Evolutionary conservation across 1,140 invertebrate genomes (phyloP).

Genomic region (Triops longicaudatus): DNA sequence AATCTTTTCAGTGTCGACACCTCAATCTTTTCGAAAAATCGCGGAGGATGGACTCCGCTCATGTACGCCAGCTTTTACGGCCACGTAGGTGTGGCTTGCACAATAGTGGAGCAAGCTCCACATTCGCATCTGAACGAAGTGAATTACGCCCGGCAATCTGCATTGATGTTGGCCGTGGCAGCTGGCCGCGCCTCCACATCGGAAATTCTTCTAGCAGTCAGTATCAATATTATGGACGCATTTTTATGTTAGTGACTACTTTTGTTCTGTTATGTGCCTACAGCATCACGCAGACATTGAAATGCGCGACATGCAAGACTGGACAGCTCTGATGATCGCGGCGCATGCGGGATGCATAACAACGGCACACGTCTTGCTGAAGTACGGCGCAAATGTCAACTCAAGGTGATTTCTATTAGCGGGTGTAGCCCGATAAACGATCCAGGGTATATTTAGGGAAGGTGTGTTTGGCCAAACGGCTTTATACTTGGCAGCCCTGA

Average conservation of each 20-base stretch:
- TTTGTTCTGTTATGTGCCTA: neutral
- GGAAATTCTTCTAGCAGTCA: neutral
- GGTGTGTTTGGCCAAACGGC: neutral
- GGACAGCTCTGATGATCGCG: neutral
- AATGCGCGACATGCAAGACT: neutral
- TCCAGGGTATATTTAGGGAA: neutral
- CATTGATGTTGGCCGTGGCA: slow-evolving; percentile 1
- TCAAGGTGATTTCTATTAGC: neutral
- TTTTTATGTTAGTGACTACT: neutral
- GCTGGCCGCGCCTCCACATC: neutral
- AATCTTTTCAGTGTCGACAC: neutral
- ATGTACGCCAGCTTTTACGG: neutral
- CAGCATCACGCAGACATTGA: neutral
- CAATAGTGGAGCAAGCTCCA: neutral
- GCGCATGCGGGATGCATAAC: neutral
- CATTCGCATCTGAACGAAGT: neutral
- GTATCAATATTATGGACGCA: neutral
- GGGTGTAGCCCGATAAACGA: neutral
- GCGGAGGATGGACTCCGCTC: neutral
- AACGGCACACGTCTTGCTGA: neutral
- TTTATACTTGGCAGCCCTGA: neutral
- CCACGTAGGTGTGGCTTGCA: neutral
- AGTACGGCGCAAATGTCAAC: neutral
- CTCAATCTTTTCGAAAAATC: neutral
- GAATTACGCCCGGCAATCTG: neutral